Evolutionary conservation across 2,888 invertebrate genomes (phyloP).

Genomic region (Caenorhabditis sp.): DNA sequence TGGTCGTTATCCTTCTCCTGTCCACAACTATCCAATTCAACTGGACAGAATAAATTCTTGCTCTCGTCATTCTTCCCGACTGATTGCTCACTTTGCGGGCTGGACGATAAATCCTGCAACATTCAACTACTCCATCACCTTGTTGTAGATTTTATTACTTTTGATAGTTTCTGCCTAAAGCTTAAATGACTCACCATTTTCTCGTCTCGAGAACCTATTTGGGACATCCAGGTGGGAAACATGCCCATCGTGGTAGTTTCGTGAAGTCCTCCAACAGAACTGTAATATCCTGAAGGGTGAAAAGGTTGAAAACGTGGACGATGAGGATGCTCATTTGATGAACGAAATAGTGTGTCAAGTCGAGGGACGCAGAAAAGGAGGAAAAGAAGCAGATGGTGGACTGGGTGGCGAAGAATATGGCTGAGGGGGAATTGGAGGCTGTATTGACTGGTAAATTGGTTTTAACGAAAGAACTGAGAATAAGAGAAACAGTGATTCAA

Average conservation of each 20-base stretch:
- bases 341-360: slow-evolving; percentile 39
- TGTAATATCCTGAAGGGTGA: slow-evolving; percentile 20
- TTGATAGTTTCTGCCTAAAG: background rate
- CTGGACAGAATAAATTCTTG: slow-evolving; percentile 64
- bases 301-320: background rate
- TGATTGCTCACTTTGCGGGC: slow-evolving; percentile 54
- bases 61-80: slow-evolving; percentile 69
- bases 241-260: slow-evolving; percentile 72
- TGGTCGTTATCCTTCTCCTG: slow-evolving; percentile 44
- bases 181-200: slow-evolving; percentile 60
- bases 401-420: slow-evolving; percentile 48
- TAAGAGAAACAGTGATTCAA: background rate
- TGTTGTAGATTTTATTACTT: slow-evolving; percentile 20
- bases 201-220: slow-evolving; percentile 68
- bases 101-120: slow-evolving; percentile 55
- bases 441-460: slow-evolving; percentile 9
- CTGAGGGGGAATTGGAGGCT: slow-evolving; percentile 23
- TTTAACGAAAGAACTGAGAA: too few species aligned
- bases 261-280: slow-evolving; percentile 77
- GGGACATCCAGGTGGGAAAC: slow-evolving; percentile 77
- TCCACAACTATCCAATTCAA: slow-evolving; percentile 58
- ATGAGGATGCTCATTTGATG: slow-evolving; percentile 36
- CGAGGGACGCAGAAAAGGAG: slow-evolving; percentile 27
- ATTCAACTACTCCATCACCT: slow-evolving; percentile 49
- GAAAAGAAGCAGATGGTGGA: slow-evolving; percentile 48